Percentiles rank a stretch among this genome's conserved stretches.
Conservation (phyloP, 2,797 vertebrate species). For the Otolemur crassicaudatus region DNA sequence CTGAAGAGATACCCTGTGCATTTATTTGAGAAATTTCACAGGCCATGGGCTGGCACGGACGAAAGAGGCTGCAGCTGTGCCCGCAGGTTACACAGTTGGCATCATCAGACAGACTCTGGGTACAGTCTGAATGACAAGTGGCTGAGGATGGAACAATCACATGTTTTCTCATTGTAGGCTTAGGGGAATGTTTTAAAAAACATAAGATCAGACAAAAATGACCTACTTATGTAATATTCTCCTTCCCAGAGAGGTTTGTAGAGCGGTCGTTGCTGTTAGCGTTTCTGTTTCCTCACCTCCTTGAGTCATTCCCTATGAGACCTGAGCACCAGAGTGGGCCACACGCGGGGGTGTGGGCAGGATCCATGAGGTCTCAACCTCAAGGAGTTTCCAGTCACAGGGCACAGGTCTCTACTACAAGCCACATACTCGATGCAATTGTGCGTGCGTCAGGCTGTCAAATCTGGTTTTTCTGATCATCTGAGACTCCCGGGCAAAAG, state of each 20-base stretch:
- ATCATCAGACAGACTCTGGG: background rate
- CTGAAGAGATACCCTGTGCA: background rate
- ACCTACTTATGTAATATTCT: background rate
- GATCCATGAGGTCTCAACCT: background rate
- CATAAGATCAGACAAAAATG: background rate
- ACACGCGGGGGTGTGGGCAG: background rate
- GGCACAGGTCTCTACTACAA: background rate
- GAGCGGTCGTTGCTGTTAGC: background rate
- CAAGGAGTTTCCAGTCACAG: fast-evolving
- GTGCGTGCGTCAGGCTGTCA: background rate
- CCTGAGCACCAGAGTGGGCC: background rate
- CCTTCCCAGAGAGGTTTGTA: background rate
- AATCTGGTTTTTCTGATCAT: background rate
- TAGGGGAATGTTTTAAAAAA: conserved; percentile 17
- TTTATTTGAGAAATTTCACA: background rate
- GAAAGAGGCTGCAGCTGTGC: background rate
- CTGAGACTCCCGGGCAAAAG: background rate
- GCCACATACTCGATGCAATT: too few species aligned
- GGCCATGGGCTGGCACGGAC: background rate
- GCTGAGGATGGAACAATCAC: background rate
- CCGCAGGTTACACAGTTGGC: background rate
- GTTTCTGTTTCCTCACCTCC: background rate
- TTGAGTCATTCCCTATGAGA: background rate
- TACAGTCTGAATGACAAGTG: background rate
- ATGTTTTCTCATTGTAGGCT: background rate